Percentiles rank a stretch among this genome's conserved stretches.
Evolutionary conservation across 2,888 invertebrate genomes (phyloP).

Genomic region (Endotricha flammealis): DNA sequence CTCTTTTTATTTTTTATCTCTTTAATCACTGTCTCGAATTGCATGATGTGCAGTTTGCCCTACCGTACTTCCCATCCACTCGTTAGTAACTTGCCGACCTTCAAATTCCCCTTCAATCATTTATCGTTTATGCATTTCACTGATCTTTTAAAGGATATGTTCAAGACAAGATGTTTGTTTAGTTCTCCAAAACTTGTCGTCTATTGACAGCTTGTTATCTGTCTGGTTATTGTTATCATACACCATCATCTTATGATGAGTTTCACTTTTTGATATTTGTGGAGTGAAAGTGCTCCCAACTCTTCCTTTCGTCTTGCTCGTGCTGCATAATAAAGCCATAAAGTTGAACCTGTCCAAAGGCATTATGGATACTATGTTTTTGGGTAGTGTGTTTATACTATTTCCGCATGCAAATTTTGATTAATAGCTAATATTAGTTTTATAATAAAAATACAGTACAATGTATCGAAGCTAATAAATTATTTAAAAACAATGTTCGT

Average conservation of each 20-base stretch:
- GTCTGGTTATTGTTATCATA: constrained; percentile 41
- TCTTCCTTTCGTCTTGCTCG: constrained; percentile 59
- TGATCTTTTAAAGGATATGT: constrained; percentile 7
- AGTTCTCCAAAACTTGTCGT: constrained; percentile 7
- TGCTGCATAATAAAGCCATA: constrained; percentile 32
- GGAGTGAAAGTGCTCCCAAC: constrained; percentile 67
- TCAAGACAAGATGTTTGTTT: constrained; percentile 12
- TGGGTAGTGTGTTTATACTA: too few relatives aligned
- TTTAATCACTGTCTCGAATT: constrained; percentile 18
- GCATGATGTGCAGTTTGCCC: constrained; percentile 32
- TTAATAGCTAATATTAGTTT: too few relatives aligned
- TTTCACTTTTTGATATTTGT: constrained; percentile 72
- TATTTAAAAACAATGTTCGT: too few relatives aligned
- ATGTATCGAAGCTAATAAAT: too few relatives aligned
- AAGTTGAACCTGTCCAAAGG: constrained; percentile 26
- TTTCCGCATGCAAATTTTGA: too few relatives aligned
- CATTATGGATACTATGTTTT: too few relatives aligned
- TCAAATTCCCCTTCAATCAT: constrained; percentile 30
- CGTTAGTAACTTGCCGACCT: constrained; percentile 39
- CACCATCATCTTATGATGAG: constrained; percentile 48
- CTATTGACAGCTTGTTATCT: constrained; percentile 14
- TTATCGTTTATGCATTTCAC: constrained; percentile 6
- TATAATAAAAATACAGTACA: too few relatives aligned
- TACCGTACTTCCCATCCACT: constrained; percentile 32
- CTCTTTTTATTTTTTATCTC: constrained; percentile 1